phyloP scores from a whole-genome alignment of 30 jellyfish, hydroid and myxozoan genomes.

The Cassiopea andromeda region DNA sequence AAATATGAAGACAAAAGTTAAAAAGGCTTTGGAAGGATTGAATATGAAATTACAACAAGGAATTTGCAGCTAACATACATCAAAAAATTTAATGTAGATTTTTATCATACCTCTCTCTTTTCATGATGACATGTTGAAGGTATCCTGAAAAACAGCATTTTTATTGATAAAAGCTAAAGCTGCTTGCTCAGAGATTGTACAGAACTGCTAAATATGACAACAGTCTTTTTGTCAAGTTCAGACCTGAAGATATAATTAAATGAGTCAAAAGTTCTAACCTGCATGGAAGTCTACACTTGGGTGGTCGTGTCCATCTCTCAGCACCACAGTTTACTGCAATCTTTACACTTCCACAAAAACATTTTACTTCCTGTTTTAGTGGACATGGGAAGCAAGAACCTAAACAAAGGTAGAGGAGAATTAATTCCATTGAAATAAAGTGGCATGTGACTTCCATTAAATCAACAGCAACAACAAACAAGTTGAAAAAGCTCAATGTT shows the following conservation, averaged over 20 bases:
- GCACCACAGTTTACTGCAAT: slow-evolving; percentile 87
- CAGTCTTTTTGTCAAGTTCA: background rate
- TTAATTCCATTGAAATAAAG: background rate
- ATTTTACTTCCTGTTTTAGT: slow-evolving; percentile 69
- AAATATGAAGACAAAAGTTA: no score
- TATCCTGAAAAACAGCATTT: slow-evolving; percentile 31
- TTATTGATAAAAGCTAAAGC: no score
- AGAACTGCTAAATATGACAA: background rate
- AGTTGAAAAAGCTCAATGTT: no score
- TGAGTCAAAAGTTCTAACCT: slow-evolving; percentile 29
- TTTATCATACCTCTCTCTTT: slow-evolving; percentile 64
- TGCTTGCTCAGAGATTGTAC: background rate
- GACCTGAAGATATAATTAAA: background rate
- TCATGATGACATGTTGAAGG: slow-evolving; percentile 91
- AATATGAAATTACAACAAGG: no score
- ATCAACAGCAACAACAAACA: no score
- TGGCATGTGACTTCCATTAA: no score
- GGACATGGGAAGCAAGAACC: slow-evolving; percentile 98
- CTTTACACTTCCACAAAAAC: slow-evolving; percentile 76
- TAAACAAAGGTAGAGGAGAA: background rate
- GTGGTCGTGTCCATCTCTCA: slow-evolving; percentile 87
- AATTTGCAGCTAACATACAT: no score
- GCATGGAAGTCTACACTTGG: slow-evolving; percentile 88
- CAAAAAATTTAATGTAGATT: no score
- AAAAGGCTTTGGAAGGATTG: background rate